Evolutionary conservation across 2,797 vertebrate species (phyloP).

Genomic region (Hybognathus amarus): DNA sequence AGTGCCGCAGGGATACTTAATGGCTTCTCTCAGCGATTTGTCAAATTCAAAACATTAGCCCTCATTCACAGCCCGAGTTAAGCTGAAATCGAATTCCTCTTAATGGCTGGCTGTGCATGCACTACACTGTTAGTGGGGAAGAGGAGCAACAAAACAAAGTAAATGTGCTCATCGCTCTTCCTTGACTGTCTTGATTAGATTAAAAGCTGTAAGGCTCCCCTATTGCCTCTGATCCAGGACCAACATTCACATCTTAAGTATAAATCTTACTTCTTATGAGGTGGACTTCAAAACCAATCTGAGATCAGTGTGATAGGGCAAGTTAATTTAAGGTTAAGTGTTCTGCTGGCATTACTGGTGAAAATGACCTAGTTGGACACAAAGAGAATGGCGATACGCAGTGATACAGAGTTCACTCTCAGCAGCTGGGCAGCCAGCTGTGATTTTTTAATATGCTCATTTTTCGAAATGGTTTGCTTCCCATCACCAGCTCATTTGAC

Average conservation of each 20-base stretch:
- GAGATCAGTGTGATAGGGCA: constrained; percentile 14
- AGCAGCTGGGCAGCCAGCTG: constrained; percentile 62
- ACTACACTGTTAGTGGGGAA: constrained; percentile 47
- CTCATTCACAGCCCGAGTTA: constrained; percentile 45
- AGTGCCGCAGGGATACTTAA: constrained; percentile 30
- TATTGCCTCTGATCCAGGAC: constrained; percentile 43
- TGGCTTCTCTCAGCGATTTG: constrained; percentile 26
- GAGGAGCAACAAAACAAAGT: constrained; percentile 35
- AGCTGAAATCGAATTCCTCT: constrained; percentile 52
- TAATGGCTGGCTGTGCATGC: constrained; percentile 51
- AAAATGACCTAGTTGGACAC: constrained; percentile 55
- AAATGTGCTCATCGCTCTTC: constrained; percentile 43
- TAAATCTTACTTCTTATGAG: not conserved
- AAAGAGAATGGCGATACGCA: constrained; percentile 39
- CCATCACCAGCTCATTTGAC: constrained; percentile 63
- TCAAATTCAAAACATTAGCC: constrained; percentile 51
- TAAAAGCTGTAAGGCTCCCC: constrained; percentile 46
- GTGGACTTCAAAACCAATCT: constrained; percentile 19
- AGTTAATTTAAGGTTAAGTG: constrained; percentile 39
- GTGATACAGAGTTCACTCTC: constrained; percentile 50
- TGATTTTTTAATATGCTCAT: constrained; percentile 60
- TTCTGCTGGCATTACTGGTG: constrained; percentile 37
- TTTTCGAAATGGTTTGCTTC: constrained; percentile 62
- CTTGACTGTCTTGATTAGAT: constrained; percentile 50
- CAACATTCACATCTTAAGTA: not conserved